Evolutionary conservation across 1,140 invertebrate genomes (phyloP).

Genomic region (Drosophila trapezifrons): DNA sequence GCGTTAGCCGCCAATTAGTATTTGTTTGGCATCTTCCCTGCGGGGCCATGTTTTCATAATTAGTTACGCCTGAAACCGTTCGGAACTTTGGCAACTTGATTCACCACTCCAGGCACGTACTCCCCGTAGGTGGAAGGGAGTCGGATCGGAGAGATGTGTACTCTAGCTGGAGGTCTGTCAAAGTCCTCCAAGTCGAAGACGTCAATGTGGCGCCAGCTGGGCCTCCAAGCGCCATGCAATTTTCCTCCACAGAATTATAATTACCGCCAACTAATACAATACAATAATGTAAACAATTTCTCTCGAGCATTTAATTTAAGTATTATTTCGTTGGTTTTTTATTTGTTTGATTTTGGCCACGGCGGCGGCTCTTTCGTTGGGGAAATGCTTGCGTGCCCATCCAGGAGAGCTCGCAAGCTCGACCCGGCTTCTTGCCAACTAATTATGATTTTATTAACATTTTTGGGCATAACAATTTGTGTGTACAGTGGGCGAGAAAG

Average conservation of each 20-base stretch:
- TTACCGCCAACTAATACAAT: conserved; percentile 61
- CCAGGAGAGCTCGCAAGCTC: conserved; percentile 38
- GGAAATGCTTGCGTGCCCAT: conserved; percentile 57
- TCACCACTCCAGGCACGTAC: conserved; percentile 27
- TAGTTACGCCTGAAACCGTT: conserved; percentile 50
- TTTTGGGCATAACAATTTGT: conserved; percentile 67
- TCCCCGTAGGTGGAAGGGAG: conserved; percentile 10
- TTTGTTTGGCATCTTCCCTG: conserved; percentile 39
- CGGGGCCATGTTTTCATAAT: conserved; percentile 45
- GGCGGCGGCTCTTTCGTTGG: conserved; percentile 8
- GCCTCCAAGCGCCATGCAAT: conserved; percentile 58
- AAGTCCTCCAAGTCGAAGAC: conserved; percentile 60
- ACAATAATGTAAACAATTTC: conserved; percentile 61
- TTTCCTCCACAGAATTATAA: conserved; percentile 53
- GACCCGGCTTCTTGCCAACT: conserved; percentile 18
- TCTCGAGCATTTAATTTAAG: conserved; percentile 51
- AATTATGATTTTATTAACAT: conserved; percentile 69
- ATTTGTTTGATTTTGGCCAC: conserved; percentile 16
- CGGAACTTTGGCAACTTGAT: conserved; percentile 35
- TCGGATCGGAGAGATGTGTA: not conserved
- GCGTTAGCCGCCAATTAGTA: conserved; percentile 66
- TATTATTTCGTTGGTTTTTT: conserved; percentile 21
- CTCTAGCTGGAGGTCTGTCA: conserved; percentile 54
- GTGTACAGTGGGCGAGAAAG: conserved; percentile 21
- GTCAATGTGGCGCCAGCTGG: conserved; percentile 67